phyloP scores from a whole-genome alignment of 2,113 vertebrate species.

The Sceloporus tristichus region DNA sequence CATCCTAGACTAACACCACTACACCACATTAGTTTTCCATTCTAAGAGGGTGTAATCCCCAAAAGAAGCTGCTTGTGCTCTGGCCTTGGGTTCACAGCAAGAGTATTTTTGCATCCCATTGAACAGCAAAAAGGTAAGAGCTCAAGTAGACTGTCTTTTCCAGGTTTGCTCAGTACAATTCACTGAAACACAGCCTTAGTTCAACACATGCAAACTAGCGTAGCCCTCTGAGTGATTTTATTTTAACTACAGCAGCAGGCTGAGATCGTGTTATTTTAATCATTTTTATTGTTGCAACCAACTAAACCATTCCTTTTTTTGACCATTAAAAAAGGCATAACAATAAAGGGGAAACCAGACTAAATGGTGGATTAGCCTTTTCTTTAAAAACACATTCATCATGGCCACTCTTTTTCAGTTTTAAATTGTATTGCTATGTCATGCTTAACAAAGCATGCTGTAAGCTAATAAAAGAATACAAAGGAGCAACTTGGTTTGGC shows the following conservation, averaged over 20 bases:
- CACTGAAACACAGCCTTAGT: conserved; percentile 30
- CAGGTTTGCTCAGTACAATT: background rate
- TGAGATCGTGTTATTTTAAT: conserved; percentile 46
- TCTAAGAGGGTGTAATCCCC: background rate
- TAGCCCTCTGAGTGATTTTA: conserved; percentile 16
- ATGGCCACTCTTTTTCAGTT: conserved; percentile 29
- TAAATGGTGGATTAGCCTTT: conserved; percentile 47
- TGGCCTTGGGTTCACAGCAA: background rate
- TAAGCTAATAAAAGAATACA: conserved; percentile 52
- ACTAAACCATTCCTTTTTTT: conserved; percentile 41
- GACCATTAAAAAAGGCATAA: background rate
- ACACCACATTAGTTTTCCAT: background rate
- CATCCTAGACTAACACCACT: background rate
- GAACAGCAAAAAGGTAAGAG: background rate
- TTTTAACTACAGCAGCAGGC: background rate
- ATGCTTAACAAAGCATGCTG: conserved; percentile 54
- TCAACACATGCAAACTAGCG: background rate
- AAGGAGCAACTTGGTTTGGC: conserved; percentile 39
- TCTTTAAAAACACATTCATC: conserved; percentile 42
- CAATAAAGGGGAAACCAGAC: conserved; percentile 34
- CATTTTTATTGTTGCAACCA: conserved; percentile 31
- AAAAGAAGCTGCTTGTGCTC: background rate
- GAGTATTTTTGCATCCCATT: background rate
- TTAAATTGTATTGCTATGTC: conserved; percentile 45
- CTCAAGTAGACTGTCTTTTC: background rate